Base-by-base conservation (phyloP, 2,797 vertebrate species). In the Luscinia luscinia region DNA sequence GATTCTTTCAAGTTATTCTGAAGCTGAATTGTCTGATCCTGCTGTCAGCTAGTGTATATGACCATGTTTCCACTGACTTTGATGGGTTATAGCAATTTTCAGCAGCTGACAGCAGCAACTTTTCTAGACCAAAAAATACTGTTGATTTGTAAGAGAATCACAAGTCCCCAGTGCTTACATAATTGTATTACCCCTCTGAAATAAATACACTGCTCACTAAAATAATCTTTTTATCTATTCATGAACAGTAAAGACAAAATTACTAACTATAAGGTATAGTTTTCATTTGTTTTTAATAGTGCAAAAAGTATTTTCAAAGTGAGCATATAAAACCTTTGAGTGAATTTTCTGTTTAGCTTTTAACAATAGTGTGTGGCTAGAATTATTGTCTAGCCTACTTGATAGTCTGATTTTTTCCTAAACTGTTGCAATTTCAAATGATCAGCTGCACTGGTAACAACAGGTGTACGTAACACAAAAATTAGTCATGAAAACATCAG, bases 1-100 rank as follows among this genome's bases (percentile, higher is more conserved):
- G 58, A 92, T 90, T 93, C 84, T 93, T 95, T 95, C 87, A 93
- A 80, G 83, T 45, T 20, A 17, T 87, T 95, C 75, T 89, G 72
- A 80, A 90, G 49, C 69, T 51, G 68, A 72, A 67, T 74, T 23
- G 64, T 87, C 75, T 87, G 68, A 87, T 93, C 46, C 63, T 95
- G 21, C 81, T 82, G 38, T 84, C 81, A 94, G 64, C 38, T 93
- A 40, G 22, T 43, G 9, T 51, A 40, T 58, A 48, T 78, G 67
- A 72, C 43, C 49, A 26, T 48, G 73, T 80, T 92, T 80, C 75
- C 57, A 64, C 14, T 80, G 64, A 87, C n/a, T 83, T 82, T 90
- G 84, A 90, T 34, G 36, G 54, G 84, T 74, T 87, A 54, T 34
- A 90, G 57, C 64, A 93, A 93, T 90, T 90, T 90, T 28, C 81